phyloP scores from a whole-genome alignment of 2,113 vertebrate species.

The Nansenia antarctica region DNA sequence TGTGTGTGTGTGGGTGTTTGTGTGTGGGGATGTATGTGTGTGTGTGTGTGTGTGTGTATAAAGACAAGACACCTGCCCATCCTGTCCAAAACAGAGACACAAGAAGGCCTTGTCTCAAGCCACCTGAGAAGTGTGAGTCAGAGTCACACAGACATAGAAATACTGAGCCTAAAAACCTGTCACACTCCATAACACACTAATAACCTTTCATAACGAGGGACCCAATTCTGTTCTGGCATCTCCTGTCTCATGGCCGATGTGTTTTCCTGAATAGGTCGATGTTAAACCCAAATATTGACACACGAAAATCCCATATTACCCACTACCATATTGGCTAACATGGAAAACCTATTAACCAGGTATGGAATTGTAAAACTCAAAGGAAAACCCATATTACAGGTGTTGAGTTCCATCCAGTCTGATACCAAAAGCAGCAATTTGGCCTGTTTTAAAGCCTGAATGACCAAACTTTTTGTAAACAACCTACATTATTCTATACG shows the following conservation, averaged over 20 bases:
- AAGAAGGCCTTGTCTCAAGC: slow-evolving; percentile 27
- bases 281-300: background rate
- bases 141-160: slow-evolving; percentile 12
- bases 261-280: slow-evolving; percentile 35
- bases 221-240: slow-evolving; percentile 24
- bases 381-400: background rate
- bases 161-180: slow-evolving; percentile 3
- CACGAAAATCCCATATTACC: slow-evolving; percentile 26
- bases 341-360: background rate
- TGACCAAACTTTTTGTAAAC: background rate
- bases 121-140: slow-evolving; percentile 36
- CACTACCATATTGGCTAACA: background rate
- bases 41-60: background rate
- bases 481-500: background rate
- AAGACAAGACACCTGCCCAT: too few species aligned
- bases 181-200: slow-evolving; percentile 33
- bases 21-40: background rate
- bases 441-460: background rate
- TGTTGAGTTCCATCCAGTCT: background rate
- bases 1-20: slow-evolving; percentile 19
- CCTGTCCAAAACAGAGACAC: slow-evolving; percentile 22
- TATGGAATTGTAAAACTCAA: background rate
- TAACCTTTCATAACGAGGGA: slow-evolving; percentile 4
- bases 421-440: background rate
- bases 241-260: background rate